Conservation (phyloP, 2,113 vertebrate genomes). For the Colossoma macropomum region DNA sequence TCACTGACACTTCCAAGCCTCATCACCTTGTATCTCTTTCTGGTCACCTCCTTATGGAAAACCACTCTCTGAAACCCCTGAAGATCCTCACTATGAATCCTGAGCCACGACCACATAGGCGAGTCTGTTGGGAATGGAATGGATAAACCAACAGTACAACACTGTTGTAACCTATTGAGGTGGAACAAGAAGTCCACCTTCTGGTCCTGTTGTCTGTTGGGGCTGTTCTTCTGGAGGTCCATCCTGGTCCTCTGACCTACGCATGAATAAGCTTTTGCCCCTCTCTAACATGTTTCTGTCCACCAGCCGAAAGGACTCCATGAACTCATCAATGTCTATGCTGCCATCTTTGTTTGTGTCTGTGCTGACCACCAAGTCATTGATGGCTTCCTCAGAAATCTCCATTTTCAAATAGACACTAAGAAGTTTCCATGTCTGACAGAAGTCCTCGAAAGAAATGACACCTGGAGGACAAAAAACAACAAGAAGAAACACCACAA, state of each 20-base stretch:
- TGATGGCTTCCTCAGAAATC: constrained; percentile 84
- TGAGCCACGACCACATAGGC: not conserved
- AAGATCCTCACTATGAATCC: not conserved
- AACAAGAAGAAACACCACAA: not conserved
- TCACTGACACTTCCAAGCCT: not conserved
- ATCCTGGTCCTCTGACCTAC: constrained; percentile 7
- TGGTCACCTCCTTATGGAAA: not conserved
- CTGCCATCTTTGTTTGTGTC: constrained; percentile 92
- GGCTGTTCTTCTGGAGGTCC: not conserved
- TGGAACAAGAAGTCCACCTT: constrained; percentile 6
- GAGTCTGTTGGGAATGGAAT: not conserved
- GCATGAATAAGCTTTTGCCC: constrained; percentile 74
- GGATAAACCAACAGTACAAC: not conserved
- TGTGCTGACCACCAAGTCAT: constrained; percentile 85
- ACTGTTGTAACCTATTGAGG: not conserved
- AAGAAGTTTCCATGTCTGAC: constrained; percentile 91
- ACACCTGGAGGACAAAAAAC: constrained; percentile 75
- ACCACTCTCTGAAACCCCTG: not conserved
- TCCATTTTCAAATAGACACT: constrained; percentile 86
- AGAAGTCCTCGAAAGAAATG: constrained; percentile 91
- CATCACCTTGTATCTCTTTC: not conserved
- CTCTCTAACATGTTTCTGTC: constrained; percentile 78
- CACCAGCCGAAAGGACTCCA: constrained; percentile 93
- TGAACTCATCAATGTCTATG: constrained; percentile 94
- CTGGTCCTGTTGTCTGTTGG: not conserved